These are phyloP conservation scores for Syrrhaptes paradoxus DNA, from an alignment of 2,113 vertebrate species.

Conservation along the genomic window DNA sequence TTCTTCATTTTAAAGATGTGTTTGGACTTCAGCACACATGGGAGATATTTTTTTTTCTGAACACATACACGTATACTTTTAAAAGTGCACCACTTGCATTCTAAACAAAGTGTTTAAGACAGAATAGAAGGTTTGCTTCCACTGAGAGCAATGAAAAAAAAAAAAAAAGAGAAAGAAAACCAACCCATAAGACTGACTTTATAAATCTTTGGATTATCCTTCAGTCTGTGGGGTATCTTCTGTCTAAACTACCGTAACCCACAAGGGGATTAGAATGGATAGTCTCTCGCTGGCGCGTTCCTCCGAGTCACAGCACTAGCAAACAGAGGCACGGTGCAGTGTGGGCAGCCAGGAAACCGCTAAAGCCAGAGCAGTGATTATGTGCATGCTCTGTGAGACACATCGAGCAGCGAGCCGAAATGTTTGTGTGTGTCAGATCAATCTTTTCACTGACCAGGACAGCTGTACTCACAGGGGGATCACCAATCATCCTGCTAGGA, in stretches of 20 bases:
- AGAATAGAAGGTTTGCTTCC: conserved; percentile 5
- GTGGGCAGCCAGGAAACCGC: conserved; percentile 54
- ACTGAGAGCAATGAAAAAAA: background rate
- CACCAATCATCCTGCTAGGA: conserved; percentile 81
- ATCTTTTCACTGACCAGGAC: conserved; percentile 79
- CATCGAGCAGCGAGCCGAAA: conserved; percentile 2
- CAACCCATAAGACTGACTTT: conserved; percentile 55
- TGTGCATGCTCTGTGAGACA: conserved; percentile 30
- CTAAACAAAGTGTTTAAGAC: background rate
- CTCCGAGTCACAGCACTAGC: conserved; percentile 55
- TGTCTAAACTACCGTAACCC: conserved; percentile 62
- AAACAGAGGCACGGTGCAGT: conserved; percentile 24
- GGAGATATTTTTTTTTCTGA: background rate
- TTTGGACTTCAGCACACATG: background rate
- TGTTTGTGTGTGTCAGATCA: conserved; percentile 73
- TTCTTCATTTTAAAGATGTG: background rate
- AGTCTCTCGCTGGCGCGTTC: background rate
- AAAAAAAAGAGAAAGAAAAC: background rate
- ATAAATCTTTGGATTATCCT: conserved; percentile 72
- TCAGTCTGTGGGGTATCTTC: conserved; percentile 66
- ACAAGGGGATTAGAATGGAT: conserved; percentile 60
- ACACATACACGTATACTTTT: background rate
- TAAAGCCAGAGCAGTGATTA: conserved; percentile 52
- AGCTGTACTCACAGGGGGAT: conserved; percentile 80
- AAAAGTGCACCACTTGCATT: background rate